phyloP scores from a whole-genome alignment of 2,113 vertebrate genomes.

The Alectura lathami region DNA sequence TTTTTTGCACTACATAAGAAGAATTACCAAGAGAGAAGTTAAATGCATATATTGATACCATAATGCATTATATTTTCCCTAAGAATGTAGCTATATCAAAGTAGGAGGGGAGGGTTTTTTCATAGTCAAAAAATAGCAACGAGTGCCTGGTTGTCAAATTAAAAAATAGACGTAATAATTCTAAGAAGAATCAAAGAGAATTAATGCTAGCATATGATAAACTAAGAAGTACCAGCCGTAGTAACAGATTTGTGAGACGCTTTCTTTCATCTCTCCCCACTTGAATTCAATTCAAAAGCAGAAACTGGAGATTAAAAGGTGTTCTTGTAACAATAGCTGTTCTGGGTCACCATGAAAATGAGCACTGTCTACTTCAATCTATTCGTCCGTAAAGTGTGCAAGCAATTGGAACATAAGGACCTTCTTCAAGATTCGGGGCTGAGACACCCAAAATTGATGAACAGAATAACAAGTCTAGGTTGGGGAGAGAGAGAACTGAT shows the following conservation, averaged over 20 bases:
- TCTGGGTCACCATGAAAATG: slow-evolving; percentile 54
- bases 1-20: background rate
- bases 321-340: slow-evolving; percentile 25
- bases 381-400: background rate
- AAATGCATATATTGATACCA: background rate
- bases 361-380: slow-evolving; percentile 54
- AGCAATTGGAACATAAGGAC: slow-evolving; percentile 3
- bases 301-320: slow-evolving; percentile 66
- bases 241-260: slow-evolving; percentile 17
- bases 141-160: background rate
- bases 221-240: slow-evolving; percentile 25
- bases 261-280: slow-evolving; percentile 60
- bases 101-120: background rate
- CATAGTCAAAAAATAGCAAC: background rate
- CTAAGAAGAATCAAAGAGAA: slow-evolving; percentile 41
- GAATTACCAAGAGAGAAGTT: background rate
- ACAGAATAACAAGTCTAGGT: background rate
- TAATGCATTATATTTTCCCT: background rate
- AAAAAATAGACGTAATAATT: slow-evolving; percentile 20
- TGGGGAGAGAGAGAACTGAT: background rate
- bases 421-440: slow-evolving; percentile 1
- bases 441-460: background rate
- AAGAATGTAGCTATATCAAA: background rate
- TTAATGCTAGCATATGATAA: slow-evolving; percentile 10
- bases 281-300: slow-evolving; percentile 47